Evolutionary conservation across 2,797 vertebrate genomes (phyloP).

Genomic region (Cheirogaleus major): DNA sequence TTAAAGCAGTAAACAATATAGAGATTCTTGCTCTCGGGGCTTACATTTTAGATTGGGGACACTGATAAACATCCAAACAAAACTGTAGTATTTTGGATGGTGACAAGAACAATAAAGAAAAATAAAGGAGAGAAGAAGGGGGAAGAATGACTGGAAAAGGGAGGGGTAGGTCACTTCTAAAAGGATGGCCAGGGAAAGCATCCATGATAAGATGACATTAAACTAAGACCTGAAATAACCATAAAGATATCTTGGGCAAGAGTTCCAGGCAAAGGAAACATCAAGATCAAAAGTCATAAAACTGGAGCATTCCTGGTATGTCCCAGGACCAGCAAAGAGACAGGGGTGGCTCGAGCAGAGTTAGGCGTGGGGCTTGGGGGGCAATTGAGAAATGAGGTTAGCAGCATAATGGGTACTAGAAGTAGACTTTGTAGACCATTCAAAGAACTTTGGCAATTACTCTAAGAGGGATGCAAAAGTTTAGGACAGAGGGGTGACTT

Average conservation of each 20-base stretch:
- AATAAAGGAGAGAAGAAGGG: neutral
- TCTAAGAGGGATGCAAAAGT: neutral
- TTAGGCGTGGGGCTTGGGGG: neutral
- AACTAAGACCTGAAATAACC: neutral
- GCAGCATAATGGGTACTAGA: neutral
- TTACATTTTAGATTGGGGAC: neutral
- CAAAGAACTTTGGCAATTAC: constrained; percentile 6
- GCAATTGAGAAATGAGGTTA: neutral
- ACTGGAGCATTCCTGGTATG: neutral
- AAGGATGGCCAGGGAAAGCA: neutral
- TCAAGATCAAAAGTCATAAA: neutral
- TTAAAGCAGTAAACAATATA: constrained; percentile 18
- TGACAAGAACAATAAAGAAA: neutral
- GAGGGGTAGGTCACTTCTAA: neutral
- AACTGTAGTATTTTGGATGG: neutral
- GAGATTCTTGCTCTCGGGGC: neutral
- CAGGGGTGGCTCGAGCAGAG: neutral
- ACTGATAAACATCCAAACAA: neutral
- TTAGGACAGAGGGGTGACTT: neutral
- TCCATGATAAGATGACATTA: neutral
- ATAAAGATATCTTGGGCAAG: neutral
- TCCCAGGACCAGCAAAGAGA: neutral
- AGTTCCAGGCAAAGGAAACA: neutral
- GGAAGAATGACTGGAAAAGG: neutral
- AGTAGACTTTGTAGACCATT: neutral